A percentile compares a stretch with the other conserved stretches of the same genome.
Conservation (phyloP, 2,888 invertebrate genomes). For the Troilus luridus region DNA sequence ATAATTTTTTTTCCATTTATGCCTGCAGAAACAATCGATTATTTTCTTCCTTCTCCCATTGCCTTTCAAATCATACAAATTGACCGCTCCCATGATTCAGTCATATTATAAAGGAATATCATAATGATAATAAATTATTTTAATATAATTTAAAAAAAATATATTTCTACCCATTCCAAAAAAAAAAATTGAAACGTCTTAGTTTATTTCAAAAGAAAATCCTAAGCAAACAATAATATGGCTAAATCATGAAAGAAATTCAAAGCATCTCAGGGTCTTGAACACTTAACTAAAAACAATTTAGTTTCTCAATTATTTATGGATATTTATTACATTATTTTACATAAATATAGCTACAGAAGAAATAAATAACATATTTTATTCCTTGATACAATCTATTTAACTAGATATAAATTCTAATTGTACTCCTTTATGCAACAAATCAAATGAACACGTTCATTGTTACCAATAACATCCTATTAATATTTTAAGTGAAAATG, state of each 20-base stretch:
- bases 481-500: neutral
- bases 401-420: slow-evolving; percentile 10
- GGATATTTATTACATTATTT: neutral
- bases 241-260: neutral
- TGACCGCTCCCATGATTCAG: neutral
- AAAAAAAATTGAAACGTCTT: neutral
- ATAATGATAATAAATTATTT: neutral
- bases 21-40: neutral
- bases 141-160: neutral
- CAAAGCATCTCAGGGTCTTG: neutral
- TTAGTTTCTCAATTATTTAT: neutral
- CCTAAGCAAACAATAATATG: neutral
- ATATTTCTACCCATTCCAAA: neutral
- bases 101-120: neutral
- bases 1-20: neutral
- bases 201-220: no score
- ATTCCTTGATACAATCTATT: neutral
- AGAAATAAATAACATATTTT: slow-evolving; percentile 17
- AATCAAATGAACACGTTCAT: neutral
- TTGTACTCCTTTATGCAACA: neutral
- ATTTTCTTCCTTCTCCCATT: neutral
- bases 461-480: neutral
- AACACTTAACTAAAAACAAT: neutral
- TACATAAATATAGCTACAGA: neutral
- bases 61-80: neutral